Conservation (phyloP, 92 coral and sea anemone species). For the Hydrozoanthus gracilis region DNA sequence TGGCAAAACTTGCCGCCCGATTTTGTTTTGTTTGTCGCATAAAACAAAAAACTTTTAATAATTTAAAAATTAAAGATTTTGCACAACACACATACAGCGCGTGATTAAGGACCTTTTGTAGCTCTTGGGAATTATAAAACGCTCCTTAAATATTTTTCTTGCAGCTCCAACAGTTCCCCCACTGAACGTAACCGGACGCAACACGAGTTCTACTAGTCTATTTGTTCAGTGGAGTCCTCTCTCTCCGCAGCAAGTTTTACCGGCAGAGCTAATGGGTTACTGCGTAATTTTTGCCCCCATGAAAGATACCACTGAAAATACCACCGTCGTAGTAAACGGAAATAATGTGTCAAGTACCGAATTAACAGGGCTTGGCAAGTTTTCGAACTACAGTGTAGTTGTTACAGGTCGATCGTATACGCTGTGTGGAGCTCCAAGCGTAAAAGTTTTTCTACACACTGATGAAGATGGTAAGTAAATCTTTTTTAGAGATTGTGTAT, state of each 20-base stretch:
- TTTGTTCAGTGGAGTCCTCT: slow-evolving; percentile 17
- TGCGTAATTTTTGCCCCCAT: neutral
- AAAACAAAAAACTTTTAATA: too few species aligned
- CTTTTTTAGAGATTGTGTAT: neutral
- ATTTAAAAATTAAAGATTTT: too few species aligned
- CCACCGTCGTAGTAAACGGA: neutral
- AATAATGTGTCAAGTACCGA: neutral
- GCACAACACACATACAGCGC: too few species aligned
- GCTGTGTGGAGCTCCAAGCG: slow-evolving; percentile 14
- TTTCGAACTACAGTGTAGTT: slow-evolving; percentile 35
- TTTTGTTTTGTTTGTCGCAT: too few species aligned
- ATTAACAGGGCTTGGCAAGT: neutral
- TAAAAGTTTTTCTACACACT: slow-evolving; percentile 1
- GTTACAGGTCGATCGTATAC: neutral
- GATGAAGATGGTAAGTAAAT: slow-evolving; percentile 7
- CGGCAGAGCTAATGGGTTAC: slow-evolving; percentile 28
- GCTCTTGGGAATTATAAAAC: too few species aligned
- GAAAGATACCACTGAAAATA: neutral
- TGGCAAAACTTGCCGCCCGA: too few species aligned
- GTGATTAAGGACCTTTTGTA: too few species aligned
- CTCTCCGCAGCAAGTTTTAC: neutral
- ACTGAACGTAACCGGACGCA: neutral
- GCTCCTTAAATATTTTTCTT: neutral
- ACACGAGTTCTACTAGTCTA: neutral
- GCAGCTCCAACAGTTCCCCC: slow-evolving; percentile 5